A percentile compares a stretch with the other conserved stretches of the same genome.
These are phyloP conservation scores for Champsocephalus gunnari DNA, from an alignment of 2,797 vertebrate species.

Conservation along the genomic window DNA sequence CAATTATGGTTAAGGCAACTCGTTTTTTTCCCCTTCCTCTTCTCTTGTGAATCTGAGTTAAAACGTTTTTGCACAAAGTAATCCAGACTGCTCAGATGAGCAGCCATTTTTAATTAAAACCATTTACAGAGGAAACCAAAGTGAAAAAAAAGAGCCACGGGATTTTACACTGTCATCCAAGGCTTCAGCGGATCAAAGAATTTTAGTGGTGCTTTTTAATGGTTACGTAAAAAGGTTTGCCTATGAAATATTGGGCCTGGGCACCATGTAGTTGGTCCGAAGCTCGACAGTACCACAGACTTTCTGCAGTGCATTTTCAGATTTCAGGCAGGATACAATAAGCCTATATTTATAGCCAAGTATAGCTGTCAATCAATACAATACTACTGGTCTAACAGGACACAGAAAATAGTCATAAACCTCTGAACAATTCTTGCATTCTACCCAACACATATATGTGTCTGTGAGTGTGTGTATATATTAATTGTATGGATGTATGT, in stretches of 20 bases:
- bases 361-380: slow-evolving; percentile 67
- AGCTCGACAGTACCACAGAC: slow-evolving; percentile 29
- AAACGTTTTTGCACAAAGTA: slow-evolving; percentile 69
- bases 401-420: slow-evolving; percentile 32
- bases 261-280: slow-evolving; percentile 37
- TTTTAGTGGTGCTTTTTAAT: slow-evolving; percentile 75
- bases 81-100: slow-evolving; percentile 68
- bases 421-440: slow-evolving; percentile 33
- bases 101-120: slow-evolving; percentile 82
- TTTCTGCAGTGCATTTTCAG: slow-evolving; percentile 50
- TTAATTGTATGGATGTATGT: slow-evolving; percentile 45
- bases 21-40: slow-evolving; percentile 1
- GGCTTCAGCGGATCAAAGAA: slow-evolving; percentile 70
- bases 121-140: slow-evolving; percentile 76
- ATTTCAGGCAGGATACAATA: slow-evolving; percentile 51
- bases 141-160: slow-evolving; percentile 65
- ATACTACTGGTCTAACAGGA: slow-evolving; percentile 53
- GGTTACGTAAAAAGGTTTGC: slow-evolving; percentile 69
- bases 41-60: slow-evolving; percentile 57
- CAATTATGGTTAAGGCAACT: slow-evolving; percentile 12
- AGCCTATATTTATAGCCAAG: slow-evolving; percentile 49
- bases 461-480: slow-evolving; percentile 17
- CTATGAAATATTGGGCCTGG: slow-evolving; percentile 58
- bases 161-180: slow-evolving; percentile 75
- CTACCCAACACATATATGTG: slow-evolving; percentile 9